A percentile compares a stretch with the other conserved stretches of the same genome.
phyloP scores from a whole-genome alignment of 1,140 invertebrate genomes.

The Macrobrachium nipponense region DNA sequence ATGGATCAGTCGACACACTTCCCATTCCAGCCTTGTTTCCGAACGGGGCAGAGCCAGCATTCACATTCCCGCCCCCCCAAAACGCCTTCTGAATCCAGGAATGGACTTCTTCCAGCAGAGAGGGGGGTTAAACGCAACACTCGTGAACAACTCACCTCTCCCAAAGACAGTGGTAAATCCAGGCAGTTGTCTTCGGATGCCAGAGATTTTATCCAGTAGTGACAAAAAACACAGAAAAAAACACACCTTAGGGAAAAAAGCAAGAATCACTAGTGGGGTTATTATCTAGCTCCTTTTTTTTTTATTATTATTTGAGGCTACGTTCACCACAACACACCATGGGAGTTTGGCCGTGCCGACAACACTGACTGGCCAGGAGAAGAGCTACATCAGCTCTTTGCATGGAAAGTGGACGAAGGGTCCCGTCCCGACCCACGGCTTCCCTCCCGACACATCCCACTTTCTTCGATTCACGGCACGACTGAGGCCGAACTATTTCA shows the following conservation, averaged over 20 bases:
- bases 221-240: slow-evolving; percentile 13
- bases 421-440: too few species aligned
- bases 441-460: too few species aligned
- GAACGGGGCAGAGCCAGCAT: slow-evolving; percentile 10
- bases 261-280: slow-evolving; percentile 12
- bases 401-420: slow-evolving; percentile 42
- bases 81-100: slow-evolving; percentile 36
- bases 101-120: slow-evolving; percentile 2
- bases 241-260: too few species aligned
- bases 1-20: neutral
- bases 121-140: neutral
- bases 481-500: too few species aligned
- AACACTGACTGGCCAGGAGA: slow-evolving; percentile 45
- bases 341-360: slow-evolving; percentile 55
- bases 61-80: slow-evolving; percentile 51
- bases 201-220: slow-evolving; percentile 2
- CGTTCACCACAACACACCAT: slow-evolving; percentile 53
- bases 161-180: neutral
- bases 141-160: slow-evolving; percentile 41
- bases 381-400: slow-evolving; percentile 52
- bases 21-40: slow-evolving; percentile 37
- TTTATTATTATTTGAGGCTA: slow-evolving; percentile 18
- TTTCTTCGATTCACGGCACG: too few species aligned
- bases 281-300: slow-evolving; percentile 28
- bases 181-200: too few species aligned